Percentiles rank a stretch among this genome's conserved stretches.
These are phyloP conservation scores for Endotricha flammealis DNA, from an alignment of 2,888 invertebrate genomes.

Conservation along the genomic window DNA sequence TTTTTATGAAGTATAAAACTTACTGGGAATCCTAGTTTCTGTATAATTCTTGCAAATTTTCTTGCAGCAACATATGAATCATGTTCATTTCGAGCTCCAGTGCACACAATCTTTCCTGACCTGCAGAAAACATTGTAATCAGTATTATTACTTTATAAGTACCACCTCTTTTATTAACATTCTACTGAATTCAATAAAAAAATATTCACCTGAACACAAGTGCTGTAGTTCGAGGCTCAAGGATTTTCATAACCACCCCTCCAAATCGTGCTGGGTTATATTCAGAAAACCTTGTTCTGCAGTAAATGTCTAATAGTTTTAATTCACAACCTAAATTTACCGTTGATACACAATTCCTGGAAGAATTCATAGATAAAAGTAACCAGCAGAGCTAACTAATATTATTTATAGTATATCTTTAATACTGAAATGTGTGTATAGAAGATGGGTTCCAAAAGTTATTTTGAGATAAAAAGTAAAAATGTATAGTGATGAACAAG, in stretches of 20 bases:
- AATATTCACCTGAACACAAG: slow-evolving; percentile 75
- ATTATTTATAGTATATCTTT: too few relatives aligned
- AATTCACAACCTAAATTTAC: slow-evolving; percentile 85
- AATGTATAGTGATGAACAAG: too few relatives aligned
- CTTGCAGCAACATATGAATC: slow-evolving; percentile 87
- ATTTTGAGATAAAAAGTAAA: too few relatives aligned
- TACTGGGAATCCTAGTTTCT: slow-evolving; percentile 88
- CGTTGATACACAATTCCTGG: slow-evolving; percentile 89
- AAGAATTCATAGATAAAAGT: too few relatives aligned
- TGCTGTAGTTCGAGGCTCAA: slow-evolving; percentile 87
- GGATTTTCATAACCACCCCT: slow-evolving; percentile 89
- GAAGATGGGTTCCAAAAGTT: too few relatives aligned
- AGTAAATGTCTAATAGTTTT: slow-evolving; percentile 85
- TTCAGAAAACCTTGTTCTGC: slow-evolving; percentile 88
- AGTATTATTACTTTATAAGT: too few relatives aligned
- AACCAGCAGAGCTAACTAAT: too few relatives aligned
- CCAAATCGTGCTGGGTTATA: slow-evolving; percentile 90
- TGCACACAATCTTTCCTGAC: slow-evolving; percentile 90
- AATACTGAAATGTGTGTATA: too few relatives aligned
- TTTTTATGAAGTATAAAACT: slow-evolving; percentile 30
- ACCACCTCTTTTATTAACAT: too few relatives aligned
- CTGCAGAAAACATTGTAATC: slow-evolving; percentile 49
- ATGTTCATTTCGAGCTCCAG: slow-evolving; percentile 87
- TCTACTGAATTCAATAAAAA: slow-evolving; percentile 2
- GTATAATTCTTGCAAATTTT: slow-evolving; percentile 89